These are phyloP conservation scores for Raja brachyura DNA, from an alignment of 2,113 vertebrate species.

Conservation along the genomic window DNA sequence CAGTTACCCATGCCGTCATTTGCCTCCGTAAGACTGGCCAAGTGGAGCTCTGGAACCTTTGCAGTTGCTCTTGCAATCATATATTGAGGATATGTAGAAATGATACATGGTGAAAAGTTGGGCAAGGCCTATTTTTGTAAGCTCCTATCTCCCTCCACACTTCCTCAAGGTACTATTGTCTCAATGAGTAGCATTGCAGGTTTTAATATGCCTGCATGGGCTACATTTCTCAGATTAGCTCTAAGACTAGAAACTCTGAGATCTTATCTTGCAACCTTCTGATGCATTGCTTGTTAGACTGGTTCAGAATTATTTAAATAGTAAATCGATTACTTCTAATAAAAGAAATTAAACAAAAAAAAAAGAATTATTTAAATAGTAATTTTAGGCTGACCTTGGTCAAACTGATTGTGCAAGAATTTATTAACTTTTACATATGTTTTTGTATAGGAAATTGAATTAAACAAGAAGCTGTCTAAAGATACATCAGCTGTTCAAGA, in stretches of 20 bases:
- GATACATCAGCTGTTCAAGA: constrained; percentile 60
- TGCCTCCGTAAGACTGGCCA: too few relatives aligned
- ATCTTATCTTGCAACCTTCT: neutral
- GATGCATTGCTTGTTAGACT: neutral
- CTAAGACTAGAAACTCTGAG: neutral
- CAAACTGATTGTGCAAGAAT: neutral
- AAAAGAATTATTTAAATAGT: neutral
- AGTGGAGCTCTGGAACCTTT: neutral
- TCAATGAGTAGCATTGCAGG: neutral
- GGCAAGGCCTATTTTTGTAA: neutral
- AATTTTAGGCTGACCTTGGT: neutral
- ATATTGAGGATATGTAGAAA: neutral
- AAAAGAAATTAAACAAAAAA: too few relatives aligned
- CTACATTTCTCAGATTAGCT: neutral
- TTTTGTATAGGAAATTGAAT: constrained; percentile 66
- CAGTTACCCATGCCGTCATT: neutral
- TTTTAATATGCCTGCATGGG: neutral
- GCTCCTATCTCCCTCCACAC: neutral
- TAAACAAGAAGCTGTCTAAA: constrained; percentile 69
- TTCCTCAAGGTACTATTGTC: neutral
- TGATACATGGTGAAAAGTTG: neutral
- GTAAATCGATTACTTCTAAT: too few relatives aligned
- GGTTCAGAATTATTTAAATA: neutral
- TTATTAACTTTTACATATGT: constrained; percentile 40
- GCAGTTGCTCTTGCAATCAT: neutral